These are phyloP conservation scores for Indicator maculatus DNA, from an alignment of 2,113 vertebrate species.

Conservation along the genomic window DNA sequence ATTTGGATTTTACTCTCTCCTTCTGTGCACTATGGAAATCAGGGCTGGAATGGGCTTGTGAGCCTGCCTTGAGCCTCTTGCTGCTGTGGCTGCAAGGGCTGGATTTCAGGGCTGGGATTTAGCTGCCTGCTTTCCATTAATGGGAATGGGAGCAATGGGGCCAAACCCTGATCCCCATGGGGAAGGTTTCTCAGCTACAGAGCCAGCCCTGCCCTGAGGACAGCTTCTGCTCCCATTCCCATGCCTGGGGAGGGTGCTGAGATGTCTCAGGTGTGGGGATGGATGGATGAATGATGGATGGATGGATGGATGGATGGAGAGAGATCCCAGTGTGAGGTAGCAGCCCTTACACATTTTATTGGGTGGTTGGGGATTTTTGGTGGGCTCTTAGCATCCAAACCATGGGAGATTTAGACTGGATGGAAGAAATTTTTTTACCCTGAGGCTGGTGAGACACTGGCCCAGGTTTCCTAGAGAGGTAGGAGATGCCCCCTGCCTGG, in stretches of 20 bases:
- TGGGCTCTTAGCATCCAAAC: neutral
- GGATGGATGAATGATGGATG: too few relatives aligned
- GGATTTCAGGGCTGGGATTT: neutral
- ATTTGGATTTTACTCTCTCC: neutral
- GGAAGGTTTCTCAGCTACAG: neutral
- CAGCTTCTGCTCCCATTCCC: neutral
- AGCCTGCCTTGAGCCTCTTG: neutral
- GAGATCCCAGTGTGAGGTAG: rapidly evolving
- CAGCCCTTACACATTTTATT: neutral
- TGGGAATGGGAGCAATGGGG: neutral
- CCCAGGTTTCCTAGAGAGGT: too few relatives aligned
- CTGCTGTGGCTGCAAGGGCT: neutral
- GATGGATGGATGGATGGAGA: neutral
- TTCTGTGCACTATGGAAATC: constrained; percentile 59
- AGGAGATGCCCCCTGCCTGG: too few relatives aligned
- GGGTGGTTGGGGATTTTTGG: neutral
- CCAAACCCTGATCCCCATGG: neutral
- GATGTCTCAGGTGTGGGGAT: rapidly evolving
- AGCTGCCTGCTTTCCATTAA: neutral
- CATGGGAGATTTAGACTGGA: neutral
- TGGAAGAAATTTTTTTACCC: too few relatives aligned
- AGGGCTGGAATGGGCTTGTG: neutral
- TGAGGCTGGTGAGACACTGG: too few relatives aligned
- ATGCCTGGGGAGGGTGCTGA: neutral
- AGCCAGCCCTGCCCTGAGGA: neutral